These are phyloP conservation scores for Globodera rostochiensis DNA, from an alignment of 1,140 invertebrate species.

Conservation along the genomic window DNA sequence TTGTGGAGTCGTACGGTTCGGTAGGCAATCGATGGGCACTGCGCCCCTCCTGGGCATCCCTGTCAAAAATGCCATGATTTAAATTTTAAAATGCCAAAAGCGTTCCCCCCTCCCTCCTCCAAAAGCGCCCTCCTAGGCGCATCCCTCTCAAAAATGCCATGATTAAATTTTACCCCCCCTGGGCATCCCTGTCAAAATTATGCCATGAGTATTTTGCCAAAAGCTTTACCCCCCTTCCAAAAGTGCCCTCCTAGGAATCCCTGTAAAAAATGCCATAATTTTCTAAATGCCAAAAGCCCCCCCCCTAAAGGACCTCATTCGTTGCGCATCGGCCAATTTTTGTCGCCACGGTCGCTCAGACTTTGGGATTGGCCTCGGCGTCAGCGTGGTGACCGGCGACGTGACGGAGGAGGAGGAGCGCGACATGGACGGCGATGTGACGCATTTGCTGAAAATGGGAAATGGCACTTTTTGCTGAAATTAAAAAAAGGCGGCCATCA, in stretches of 20 bases:
- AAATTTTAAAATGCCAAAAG: neutral
- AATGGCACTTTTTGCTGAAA: neutral
- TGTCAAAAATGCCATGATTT: neutral
- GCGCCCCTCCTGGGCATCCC: slow-evolving; percentile 10
- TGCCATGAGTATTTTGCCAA: neutral
- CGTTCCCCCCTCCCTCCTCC: neutral
- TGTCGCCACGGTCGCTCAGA: slow-evolving; percentile 51
- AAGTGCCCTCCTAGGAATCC: neutral
- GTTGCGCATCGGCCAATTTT: slow-evolving; percentile 42
- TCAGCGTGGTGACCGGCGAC: slow-evolving; percentile 11
- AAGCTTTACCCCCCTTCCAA: neutral
- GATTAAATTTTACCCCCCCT: neutral
- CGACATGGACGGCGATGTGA: slow-evolving; percentile 13
- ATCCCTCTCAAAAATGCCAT: neutral
- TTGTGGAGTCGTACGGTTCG: slow-evolving; percentile 2
- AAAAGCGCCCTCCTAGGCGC: neutral
- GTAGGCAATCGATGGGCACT: neutral
- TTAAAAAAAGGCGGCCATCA: neutral
- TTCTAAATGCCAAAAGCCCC: neutral
- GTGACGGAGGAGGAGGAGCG: slow-evolving; percentile 25
- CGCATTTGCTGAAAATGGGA: slow-evolving; percentile 21
- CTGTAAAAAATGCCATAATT: neutral
- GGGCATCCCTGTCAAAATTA: too few relatives aligned
- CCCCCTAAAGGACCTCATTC: slow-evolving; percentile 18
- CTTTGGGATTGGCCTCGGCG: slow-evolving; percentile 40